phyloP scores from a whole-genome alignment of 2,113 vertebrate genomes.

The Engystomops pustulosus region DNA sequence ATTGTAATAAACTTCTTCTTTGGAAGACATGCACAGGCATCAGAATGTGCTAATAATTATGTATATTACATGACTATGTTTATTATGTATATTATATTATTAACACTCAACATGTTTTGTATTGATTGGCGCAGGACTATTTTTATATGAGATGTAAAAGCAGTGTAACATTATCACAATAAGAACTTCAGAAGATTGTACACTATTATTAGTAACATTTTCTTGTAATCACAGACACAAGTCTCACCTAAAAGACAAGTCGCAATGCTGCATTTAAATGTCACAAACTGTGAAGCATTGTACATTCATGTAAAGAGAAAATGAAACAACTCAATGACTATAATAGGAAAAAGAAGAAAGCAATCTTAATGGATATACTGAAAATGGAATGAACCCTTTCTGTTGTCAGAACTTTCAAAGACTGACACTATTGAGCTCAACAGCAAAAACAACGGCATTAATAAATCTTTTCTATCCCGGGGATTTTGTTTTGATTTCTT shows the following conservation, averaged over 20 bases:
- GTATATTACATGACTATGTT: too few species aligned
- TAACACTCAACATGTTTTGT: too few species aligned
- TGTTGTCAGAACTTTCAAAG: constrained; percentile 12
- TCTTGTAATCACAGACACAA: not conserved
- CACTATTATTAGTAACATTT: not conserved
- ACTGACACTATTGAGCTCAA: constrained; percentile 15
- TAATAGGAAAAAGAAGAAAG: constrained; percentile 11
- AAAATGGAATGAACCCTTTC: constrained; percentile 20
- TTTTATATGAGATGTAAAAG: too few species aligned
- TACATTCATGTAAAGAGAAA: not conserved
- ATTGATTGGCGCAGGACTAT: too few species aligned
- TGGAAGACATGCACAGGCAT: too few species aligned
- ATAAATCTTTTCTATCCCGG: constrained; percentile 64
- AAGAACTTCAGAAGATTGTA: not conserved
- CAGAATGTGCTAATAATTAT: too few species aligned
- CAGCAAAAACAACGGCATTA: constrained; percentile 58
- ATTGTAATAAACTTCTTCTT: too few species aligned
- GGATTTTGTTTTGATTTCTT: constrained; percentile 61
- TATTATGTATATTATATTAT: too few species aligned
- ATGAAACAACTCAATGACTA: not conserved
- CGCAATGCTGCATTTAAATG: not conserved
- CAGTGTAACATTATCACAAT: too few species aligned
- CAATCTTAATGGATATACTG: not conserved
- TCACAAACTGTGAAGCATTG: not conserved
- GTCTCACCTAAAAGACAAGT: not conserved